Evolutionary conservation across 2,888 invertebrate genomes (phyloP), one percentile per base, ranked within the genome.

Genomic region (Eurytoma adleriae): DNA sequence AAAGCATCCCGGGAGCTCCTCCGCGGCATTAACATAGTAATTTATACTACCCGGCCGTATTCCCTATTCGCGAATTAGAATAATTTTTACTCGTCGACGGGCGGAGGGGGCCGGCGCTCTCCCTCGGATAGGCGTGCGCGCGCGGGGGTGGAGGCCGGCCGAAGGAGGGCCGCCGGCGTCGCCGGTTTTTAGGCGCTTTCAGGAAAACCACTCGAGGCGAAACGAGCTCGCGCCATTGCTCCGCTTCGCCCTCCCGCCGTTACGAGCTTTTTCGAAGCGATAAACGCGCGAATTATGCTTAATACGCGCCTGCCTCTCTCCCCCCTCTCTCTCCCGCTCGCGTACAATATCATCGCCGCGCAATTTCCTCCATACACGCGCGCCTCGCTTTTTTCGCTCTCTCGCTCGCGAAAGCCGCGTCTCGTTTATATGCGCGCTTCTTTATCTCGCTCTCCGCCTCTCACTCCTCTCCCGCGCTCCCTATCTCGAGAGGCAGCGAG

Each of bases 251-350:
- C 52, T 40, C 68, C 7, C 52, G 71, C 70, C 77, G 76, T 80
- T 82, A 82, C 80, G 82, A 82, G 78, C 82, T 79, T 77, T 80
- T 75, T 79, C 82, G 82, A 83, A 79, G 85, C 87, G 87, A 87
- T 87, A 87, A 87, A 87, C 85, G 87, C 85, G 82, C 84, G 84
- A 87, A 87, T 87, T 87, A 86, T 86, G 84, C 82, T 85, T 85
- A 85, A 87, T 87, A 84, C 85, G 54, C 54, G 3, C 83, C 62
- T 14, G 52, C 24, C 64, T 54, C 40, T 27, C 40, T 57, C 40
- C 24, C 24, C 72, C n/a, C 72, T 48, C 66, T 16, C 61, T 71
- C 62, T 16, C 67, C 16, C 66, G 20, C 61, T 10, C 59, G 12
- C 62, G 73, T 56, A 54, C 66, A 74, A 78, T 82, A 82, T 82